Evolutionary conservation across 2,888 invertebrate genomes (phyloP), one percentile per base, ranked within the genome.

Genomic region (Leptinotarsa peninsularis): DNA sequence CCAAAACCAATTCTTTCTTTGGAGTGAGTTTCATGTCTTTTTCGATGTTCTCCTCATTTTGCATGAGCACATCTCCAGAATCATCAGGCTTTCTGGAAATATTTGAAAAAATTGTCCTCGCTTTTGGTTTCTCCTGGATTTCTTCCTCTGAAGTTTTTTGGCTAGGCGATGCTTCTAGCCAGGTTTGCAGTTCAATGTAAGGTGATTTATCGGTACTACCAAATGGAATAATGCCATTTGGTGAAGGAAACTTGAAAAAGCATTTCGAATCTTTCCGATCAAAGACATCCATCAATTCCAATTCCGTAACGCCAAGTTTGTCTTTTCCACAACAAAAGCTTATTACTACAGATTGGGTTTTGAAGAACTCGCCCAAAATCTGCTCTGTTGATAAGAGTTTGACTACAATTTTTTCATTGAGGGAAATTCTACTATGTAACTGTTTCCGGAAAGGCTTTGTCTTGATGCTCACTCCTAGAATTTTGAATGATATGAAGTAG

Each of bases 401-500:
- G 0, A 88, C 84, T 1, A 87, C 85, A 33, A 88, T 85, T 79
- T 85, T 86, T 72, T 88, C 88, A 72, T 88, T 87, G 50, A 88
- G 79, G 0, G 71, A 72, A 21, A 87, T 83, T 4, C 80, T 81
- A 4, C 85, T 84, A 69, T 86, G 85, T 5, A 88, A 74, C 63
- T 86, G 84, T 49, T 84, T 84, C 21, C 82, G 81, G 54, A 88
- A 86, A 1, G 85, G 84, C 77, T 87, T 87, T 1, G 88, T 87
- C 78, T 86, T 87, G 4, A 88, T 85, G 0, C 82, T 83, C 21
- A 88, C 84, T 0, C 87, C 88, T 68, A 88, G 86, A 17, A 88
- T 82, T 68, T 82, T 84, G 58, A 88, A 85, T 0, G 83, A 80
- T 60, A 88, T 80, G 74, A 81, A 86, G 71, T 84, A 88, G 68